These are phyloP conservation scores for Scaptomyza polygonia DNA, from an alignment of 2,888 invertebrate genomes.

Conservation along the genomic window DNA sequence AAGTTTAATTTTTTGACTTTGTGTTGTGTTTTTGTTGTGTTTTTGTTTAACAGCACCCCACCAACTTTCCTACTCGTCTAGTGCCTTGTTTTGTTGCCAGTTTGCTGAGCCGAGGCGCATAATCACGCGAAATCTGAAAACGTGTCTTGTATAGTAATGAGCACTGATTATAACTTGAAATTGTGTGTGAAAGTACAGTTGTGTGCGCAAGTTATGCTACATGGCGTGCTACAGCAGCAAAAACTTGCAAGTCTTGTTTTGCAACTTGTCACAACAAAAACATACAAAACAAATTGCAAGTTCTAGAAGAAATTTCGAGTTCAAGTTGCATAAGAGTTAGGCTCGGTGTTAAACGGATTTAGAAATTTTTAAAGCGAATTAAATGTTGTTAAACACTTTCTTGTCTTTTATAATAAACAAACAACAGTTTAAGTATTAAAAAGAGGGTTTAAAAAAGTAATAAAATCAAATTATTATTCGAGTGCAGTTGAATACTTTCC, in stretches of 20 bases:
- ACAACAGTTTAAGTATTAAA: no score
- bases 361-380: background rate
- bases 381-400: background rate
- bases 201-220: slow-evolving; percentile 77
- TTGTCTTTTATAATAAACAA: no score
- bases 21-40: slow-evolving; percentile 23
- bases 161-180: slow-evolving; percentile 79
- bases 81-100: slow-evolving; percentile 22
- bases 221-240: slow-evolving; percentile 41
- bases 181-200: slow-evolving; percentile 80
- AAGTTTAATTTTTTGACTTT: slow-evolving; percentile 78
- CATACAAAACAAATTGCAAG: slow-evolving; percentile 14
- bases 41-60: background rate
- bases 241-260: slow-evolving; percentile 13
- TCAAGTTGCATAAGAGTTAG: slow-evolving; percentile 7
- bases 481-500: no score
- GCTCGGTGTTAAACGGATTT: background rate
- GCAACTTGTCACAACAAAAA: slow-evolving; percentile 23
- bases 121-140: slow-evolving; percentile 81
- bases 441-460: no score
- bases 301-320: slow-evolving; percentile 13
- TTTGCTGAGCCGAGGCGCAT: slow-evolving; percentile 71
- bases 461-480: no score
- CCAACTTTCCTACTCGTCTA: background rate
- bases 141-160: slow-evolving; percentile 82